Base-by-base conservation (phyloP, 1,140 invertebrate species). In the Drosophila trapezifrons region DNA sequence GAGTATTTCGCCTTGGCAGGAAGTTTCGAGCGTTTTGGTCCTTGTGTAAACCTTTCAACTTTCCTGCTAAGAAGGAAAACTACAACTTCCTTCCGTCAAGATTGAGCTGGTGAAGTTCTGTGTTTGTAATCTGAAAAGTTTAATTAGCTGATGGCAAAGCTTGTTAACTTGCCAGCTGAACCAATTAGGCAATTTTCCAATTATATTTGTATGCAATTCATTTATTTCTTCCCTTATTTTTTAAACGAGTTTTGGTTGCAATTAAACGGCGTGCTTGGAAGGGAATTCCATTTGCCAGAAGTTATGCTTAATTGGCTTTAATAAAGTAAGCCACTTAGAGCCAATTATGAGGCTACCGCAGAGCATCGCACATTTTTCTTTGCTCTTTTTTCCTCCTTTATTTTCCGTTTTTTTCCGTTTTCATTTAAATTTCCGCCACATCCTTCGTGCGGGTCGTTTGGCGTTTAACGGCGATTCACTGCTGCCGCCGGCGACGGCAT, bases 41-140 rank as follows among this genome's bases (percentile, higher is more conserved):
- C 66, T 71, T 57, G 42, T 57, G 49, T 18, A 32, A 70, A 57
- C 25, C 25, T 46, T 37, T 37, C 25, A 42, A 67, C 60, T 63
- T 63, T 40, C 20, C 12, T 51, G 37, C 29, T 10, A 10, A 32
- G 29, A 9, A 32, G 20, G 38, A 22, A 35, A 71, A 49, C 65
- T 58, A 57, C 25, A 25, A 40, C 67, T 70, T 70, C 22, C 42
- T 70, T 70, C 29, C 51, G 35, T 1, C 20, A 10, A 49, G 51
- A 57, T 57, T 40, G 15, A 57, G 42, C 20, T 25, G 27, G 27
- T 35, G 65, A 54, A 54, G 43, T 49, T 71, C 43, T 42, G 27
- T 58, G 51, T 27, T 54, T 46, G 70, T 71, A 71, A 71, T 71
- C 65, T 71, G 45, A 27, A 71, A 71, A 71, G 69, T 71, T 71